Evolutionary conservation across 2,888 invertebrate genomes (phyloP), one percentile per base, ranked within the genome.

Genomic region (Oxyscelio sp.): DNA sequence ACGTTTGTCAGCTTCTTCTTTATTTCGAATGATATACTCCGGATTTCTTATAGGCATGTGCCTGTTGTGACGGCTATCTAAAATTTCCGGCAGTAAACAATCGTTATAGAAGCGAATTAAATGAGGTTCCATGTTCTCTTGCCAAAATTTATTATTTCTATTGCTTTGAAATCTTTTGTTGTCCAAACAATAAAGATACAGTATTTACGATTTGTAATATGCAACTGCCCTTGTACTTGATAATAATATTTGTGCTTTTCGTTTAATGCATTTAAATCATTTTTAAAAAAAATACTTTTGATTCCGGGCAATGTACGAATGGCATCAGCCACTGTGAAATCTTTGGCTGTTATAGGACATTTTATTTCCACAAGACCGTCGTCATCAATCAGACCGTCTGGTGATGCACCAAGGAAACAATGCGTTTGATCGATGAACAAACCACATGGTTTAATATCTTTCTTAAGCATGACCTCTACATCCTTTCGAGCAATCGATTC

Each of bases 361-460:
- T 87, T 83, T 31, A 61, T 71, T 66, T 85, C 84, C 22, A 84
- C 80, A 11, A 80, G 21, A 0, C 59, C 75, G 54, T 87, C 66
- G 9, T 75, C 65, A 22, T 45, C 83, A 24, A 83, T 85, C 1
- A 78, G 8, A 2, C 85, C 81, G 68, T 87, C 87, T 5, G 82
- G 77, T 13, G 79, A 50, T 9, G 75, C 66, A 19, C 66, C 84
- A 1, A 82, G 50, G 31, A 24, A 79, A 13, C 54, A 15, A 17
- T 31, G 9, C 13, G 31, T 38, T 11, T 21, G 24, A 50, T 85
- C 82, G 4, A 85, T 77, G 15, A 82, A 75, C 2, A 86, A 31
- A 19, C 79, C 86, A 45, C 56, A 56, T 9, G 17, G 5, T 22
- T 22, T 9, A 2, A 71, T 65, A 15, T 59, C 22, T 31, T 65